Conservation (phyloP, 2,797 vertebrate species). For the Rhinophrynus dorsalis region DNA sequence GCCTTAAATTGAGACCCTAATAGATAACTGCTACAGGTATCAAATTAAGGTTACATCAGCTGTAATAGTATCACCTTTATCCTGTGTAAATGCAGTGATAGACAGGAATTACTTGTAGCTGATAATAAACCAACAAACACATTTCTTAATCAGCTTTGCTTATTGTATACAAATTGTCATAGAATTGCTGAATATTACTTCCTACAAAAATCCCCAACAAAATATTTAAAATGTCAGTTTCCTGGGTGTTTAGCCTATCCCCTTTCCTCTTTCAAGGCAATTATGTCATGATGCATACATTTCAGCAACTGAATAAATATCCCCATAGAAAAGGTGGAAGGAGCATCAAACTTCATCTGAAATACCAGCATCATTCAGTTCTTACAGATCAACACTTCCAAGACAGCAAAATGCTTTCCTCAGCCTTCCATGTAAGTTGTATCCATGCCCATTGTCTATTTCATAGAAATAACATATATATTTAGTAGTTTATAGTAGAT, state of each 20-base stretch:
- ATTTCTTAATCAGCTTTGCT: neutral
- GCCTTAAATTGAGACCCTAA: too few species aligned
- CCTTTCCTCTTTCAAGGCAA: neutral
- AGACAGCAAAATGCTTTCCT: slow-evolving; percentile 54
- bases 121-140: too few species aligned
- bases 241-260: slow-evolving; percentile 1
- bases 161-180: neutral
- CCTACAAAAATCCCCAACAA: neutral
- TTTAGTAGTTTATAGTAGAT: neutral
- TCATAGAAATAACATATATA: neutral
- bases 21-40: too few species aligned
- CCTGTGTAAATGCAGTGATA: too few species aligned
- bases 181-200: neutral
- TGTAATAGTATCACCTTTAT: too few species aligned
- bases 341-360: neutral
- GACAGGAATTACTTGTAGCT: too few species aligned
- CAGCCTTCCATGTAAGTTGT: slow-evolving; percentile 56
- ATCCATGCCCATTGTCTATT: neutral
- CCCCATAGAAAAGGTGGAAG: neutral
- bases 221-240: neutral
- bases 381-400: neutral
- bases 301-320: neutral
- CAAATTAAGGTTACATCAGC: too few species aligned
- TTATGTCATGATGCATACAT: neutral
- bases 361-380: neutral